phyloP scores from a whole-genome alignment of 2,888 invertebrate species.

The Graphium colonna region DNA sequence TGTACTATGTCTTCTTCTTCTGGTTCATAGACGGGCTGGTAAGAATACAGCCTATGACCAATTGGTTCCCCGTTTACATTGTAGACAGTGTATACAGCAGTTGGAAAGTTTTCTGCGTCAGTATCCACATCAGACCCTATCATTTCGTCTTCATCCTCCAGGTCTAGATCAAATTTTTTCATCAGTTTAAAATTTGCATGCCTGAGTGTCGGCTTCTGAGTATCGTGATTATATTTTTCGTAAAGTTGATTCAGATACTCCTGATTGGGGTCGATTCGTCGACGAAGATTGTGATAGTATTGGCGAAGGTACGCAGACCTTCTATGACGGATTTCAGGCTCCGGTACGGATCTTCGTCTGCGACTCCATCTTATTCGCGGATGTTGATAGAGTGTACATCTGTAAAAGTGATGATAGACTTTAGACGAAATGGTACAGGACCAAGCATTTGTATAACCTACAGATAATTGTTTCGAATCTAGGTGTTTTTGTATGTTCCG shows the following conservation, averaged over 20 bases:
- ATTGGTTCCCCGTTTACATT: conserved; percentile 75
- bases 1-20: conserved; percentile 60
- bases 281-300: conserved; percentile 60
- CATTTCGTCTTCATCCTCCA: conserved; percentile 49
- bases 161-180: conserved; percentile 64
- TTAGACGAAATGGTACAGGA: not conserved
- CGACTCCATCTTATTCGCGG: conserved; percentile 92
- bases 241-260: conserved; percentile 57
- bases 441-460: too few relatives aligned
- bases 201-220: conserved; percentile 63
- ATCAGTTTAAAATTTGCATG: conserved; percentile 71
- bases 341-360: conserved; percentile 78
- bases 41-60: conserved; percentile 68
- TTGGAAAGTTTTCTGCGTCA: conserved; percentile 58
- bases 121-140: conserved; percentile 39
- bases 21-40: conserved; percentile 72
- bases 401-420: conserved; percentile 35
- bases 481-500: too few relatives aligned
- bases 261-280: conserved; percentile 47
- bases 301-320: conserved; percentile 65
- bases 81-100: conserved; percentile 68
- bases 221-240: conserved; percentile 68
- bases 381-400: conserved; percentile 91
- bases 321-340: conserved; percentile 59
- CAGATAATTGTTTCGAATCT: too few relatives aligned